Evolutionary conservation across 2,113 vertebrate genomes (phyloP), one percentile per base, ranked within the genome.

Genomic region (Halcyon malimbica): DNA sequence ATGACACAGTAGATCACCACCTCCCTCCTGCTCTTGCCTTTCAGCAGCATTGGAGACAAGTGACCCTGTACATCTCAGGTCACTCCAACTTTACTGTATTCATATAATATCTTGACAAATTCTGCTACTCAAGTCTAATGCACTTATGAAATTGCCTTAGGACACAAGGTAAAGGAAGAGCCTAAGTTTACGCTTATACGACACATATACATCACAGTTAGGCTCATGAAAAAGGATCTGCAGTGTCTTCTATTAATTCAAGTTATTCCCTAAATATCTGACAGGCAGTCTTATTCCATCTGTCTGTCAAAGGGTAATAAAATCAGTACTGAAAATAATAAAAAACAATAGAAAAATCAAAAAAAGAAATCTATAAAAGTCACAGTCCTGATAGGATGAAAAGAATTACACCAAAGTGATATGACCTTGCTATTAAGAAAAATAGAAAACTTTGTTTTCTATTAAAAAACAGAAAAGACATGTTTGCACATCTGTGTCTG

Each of bases 401-500:
- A 76, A 88, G 12, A 93, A 90, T 95, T 53, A 76, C 29, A 94
- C 35, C 39, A 28, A 77, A 94, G 29, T 69, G 39, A 59, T 80
- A 84, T 68, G 33, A 87, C 35, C 20, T 89, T 91, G 23, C 2
- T 24, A 41, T 87, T 75, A 87, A 95, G 44, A 26, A 89, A 88
- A 90, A 51, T 10, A 31, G 11, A 93, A 95, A 96, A 84, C 14
- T 46, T 50, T 39, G 37, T 35, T 96, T 97, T 94, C 20, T 35
- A 51, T 93, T 91, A 54, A 91, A 86, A 87, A 51, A 78, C 48
- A 80, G 7, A 44, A 68, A 56, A 81, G 7, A 65, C 26, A 9
- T 67, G 28, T 85, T 93, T 95, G 35, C 28, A 90, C 81, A 97
- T 93, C 81, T 97, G 87, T 63, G 60, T 91, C 90, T 95, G 67